A percentile compares a stretch with the other conserved stretches of the same genome.
These are phyloP conservation scores for Lycaon pictus DNA, from an alignment of 2,113 vertebrate species.

Conservation along the genomic window DNA sequence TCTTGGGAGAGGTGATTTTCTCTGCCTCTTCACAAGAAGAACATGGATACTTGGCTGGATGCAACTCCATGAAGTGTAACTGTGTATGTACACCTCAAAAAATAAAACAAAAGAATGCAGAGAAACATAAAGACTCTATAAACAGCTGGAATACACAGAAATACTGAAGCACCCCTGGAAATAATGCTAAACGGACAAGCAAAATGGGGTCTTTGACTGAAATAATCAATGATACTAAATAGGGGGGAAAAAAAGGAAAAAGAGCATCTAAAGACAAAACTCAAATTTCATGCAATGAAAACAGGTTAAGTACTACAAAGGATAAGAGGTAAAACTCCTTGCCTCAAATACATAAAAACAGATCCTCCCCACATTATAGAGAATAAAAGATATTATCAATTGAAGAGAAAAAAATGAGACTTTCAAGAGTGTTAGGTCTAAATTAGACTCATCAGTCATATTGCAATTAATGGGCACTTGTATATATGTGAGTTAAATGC, in stretches of 20 bases:
- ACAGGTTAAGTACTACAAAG: conserved; percentile 37
- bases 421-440: not conserved
- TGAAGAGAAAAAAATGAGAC: conserved; percentile 55
- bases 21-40: conserved; percentile 83
- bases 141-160: conserved; percentile 75
- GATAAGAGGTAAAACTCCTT: conserved; percentile 44
- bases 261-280: conserved; percentile 57
- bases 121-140: conserved; percentile 82
- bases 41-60: conserved; percentile 81
- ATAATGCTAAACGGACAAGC: conserved; percentile 59
- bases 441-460: conserved; percentile 52
- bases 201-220: conserved; percentile 40
- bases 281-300: conserved; percentile 67
- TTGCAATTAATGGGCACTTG: not conserved
- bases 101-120: conserved; percentile 82
- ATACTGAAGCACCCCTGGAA: conserved; percentile 73
- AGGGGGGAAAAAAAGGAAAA: not conserved
- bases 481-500: conserved; percentile 10
- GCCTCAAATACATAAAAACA: conserved; percentile 50
- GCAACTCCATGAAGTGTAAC: conserved; percentile 83
- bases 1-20: conserved; percentile 83
- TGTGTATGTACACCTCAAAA: conserved; percentile 83
- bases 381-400: conserved; percentile 49
- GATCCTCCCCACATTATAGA: not conserved
- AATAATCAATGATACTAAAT: conserved; percentile 60